Evolutionary conservation across 2,113 vertebrate species (phyloP).

Genomic region (Genyomyrus donnyi): DNA sequence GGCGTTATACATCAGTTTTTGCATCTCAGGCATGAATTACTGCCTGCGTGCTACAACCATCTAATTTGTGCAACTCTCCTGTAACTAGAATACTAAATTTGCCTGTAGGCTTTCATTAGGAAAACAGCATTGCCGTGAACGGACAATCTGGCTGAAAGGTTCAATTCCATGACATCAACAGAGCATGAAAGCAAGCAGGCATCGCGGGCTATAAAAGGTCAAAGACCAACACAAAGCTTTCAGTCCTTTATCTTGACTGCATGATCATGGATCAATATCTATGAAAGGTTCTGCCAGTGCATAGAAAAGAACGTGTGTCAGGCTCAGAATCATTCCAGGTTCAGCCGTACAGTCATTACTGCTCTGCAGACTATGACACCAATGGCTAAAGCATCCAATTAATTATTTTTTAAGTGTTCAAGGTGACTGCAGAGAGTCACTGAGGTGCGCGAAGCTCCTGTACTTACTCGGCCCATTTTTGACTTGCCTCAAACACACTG

Average conservation of each 20-base stretch:
- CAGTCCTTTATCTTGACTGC: neutral
- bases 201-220: neutral
- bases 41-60: neutral
- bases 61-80: neutral
- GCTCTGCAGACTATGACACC: neutral
- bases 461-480: conserved; percentile 65
- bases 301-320: neutral
- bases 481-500: conserved; percentile 25
- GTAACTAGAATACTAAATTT: neutral
- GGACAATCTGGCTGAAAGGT: neutral
- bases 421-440: neutral
- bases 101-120: neutral
- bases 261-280: neutral
- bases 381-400: neutral
- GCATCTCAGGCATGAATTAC: neutral
- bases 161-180: neutral
- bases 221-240: neutral
- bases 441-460: neutral
- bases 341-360: neutral
- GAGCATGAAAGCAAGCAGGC: neutral
- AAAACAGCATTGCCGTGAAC: neutral
- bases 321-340: neutral
- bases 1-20: neutral
- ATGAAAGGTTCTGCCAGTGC: neutral
- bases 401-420: neutral